A percentile compares a stretch with the other conserved stretches of the same genome.
These are phyloP conservation scores for Cheirogaleus medius DNA, from an alignment of 2,113 vertebrate species.

Conservation along the genomic window DNA sequence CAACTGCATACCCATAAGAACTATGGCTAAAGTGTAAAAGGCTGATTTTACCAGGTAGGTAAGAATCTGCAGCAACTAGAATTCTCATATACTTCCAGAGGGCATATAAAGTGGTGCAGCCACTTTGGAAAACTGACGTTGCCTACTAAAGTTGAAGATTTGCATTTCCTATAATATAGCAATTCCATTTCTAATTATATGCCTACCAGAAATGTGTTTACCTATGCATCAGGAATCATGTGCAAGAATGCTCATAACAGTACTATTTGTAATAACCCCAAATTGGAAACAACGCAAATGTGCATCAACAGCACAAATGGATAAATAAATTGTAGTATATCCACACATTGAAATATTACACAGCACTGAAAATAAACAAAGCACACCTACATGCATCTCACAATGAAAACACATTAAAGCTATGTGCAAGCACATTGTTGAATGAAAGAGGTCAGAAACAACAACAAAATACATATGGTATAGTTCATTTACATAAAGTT, in stretches of 20 bases:
- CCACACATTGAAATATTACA: not conserved
- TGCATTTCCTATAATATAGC: not conserved
- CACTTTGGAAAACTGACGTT: not conserved
- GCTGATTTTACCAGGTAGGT: not conserved
- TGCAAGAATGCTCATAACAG: not conserved
- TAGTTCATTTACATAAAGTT: not conserved
- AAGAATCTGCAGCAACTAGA: not conserved
- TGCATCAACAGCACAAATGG: no score
- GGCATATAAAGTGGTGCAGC: not conserved
- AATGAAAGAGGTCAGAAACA: not conserved
- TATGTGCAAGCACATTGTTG: not conserved
- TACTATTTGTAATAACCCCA: not conserved
- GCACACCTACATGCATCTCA: not conserved
- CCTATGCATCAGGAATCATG: not conserved
- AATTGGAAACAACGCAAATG: not conserved
- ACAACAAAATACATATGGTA: not conserved
- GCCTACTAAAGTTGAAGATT: not conserved
- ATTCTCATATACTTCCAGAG: not conserved
- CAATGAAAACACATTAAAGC: not conserved
- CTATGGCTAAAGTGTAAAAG: not conserved
- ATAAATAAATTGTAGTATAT: not conserved
- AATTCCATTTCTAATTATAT: not conserved
- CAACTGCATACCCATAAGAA: no score
- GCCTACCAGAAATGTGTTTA: not conserved
- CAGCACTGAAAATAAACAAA: not conserved